Evolutionary conservation across 2,113 vertebrate species (phyloP), one percentile per base, ranked within the genome.

Genomic region (Colinus virginianus): DNA sequence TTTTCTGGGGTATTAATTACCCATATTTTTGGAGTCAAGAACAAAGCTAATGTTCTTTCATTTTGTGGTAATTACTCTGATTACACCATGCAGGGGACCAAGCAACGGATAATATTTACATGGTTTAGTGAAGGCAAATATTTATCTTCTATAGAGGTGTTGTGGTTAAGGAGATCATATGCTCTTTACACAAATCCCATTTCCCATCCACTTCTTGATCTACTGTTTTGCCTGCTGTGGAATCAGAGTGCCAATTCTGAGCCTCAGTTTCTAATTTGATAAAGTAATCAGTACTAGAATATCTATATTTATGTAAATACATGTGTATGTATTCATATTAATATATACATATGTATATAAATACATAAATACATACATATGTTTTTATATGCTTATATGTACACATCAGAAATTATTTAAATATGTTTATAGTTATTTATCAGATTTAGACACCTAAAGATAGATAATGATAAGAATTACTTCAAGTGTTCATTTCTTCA

Each of bases 121-220:
- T 63, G 58, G 63, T 81, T 95, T 84, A 67, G 19, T 49, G 64
- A 86, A 84, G 53, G 64, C 30, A 87, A 77, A 75, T 63, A 89
- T 90, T 87, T 85, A 25, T 51, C 42, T 91, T 77, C 56, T 32
- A 36, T 56, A 49, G 28, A 38, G 25, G 9, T 77, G 49, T 45
- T 85, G 19, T 53, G 40, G 48, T 28, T 88, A 38, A 71, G 36
- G 9, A 66, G 61, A 74, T 78, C 53, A 68, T 64, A 84, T 0
- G 8, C 36, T 89, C 14, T 62, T 81, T 68, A 91, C 16, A 76
- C 13, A 82, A 72, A 56, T 77, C 49, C 59, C 28, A 43, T 69
- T 22, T 74, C 38, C 38, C 28, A 55, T 55, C 32, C 72, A 5
- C 7, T 19, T 68, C 36, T 56, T 0, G 0, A 51, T 81, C 36